Evolutionary conservation across 2,797 vertebrate species (phyloP).

Genomic region (Gadopsis marmoratus): DNA sequence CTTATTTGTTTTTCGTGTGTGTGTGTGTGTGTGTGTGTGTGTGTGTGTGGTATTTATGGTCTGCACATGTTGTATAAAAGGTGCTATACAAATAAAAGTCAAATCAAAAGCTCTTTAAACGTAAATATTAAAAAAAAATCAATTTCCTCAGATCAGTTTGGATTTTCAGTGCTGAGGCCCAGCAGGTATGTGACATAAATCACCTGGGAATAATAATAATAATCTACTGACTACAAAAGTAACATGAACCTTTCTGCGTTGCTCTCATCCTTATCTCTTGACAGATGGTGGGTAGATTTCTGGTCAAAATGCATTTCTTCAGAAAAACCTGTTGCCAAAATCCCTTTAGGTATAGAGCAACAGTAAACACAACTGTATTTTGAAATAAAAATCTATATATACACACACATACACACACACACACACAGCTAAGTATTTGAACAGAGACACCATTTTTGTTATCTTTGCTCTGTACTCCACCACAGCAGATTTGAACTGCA

Average conservation of each 20-base stretch:
- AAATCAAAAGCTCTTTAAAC: neutral
- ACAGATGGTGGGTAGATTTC: neutral
- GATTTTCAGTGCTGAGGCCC: neutral
- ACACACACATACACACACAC: too few species aligned
- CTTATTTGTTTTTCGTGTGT: too few species aligned
- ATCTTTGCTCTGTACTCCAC: neutral
- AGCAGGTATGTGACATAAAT: neutral
- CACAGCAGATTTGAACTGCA: too few species aligned
- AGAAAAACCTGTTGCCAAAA: neutral
- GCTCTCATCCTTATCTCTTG: neutral
- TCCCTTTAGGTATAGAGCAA: neutral
- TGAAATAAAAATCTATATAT: neutral
- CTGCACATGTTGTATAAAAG: too few species aligned
- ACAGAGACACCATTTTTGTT: neutral
- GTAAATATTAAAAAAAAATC: neutral
- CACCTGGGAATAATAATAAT: neutral
- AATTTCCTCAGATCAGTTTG: neutral
- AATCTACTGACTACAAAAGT: slow-evolving; percentile 2
- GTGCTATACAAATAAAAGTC: too few species aligned
- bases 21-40: too few species aligned
- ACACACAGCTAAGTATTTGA: too few species aligned
- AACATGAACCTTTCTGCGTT: neutral
- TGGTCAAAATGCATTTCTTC: neutral
- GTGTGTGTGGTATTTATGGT: too few species aligned
- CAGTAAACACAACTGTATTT: neutral